Evolutionary conservation across 1,140 invertebrate species (phyloP), one percentile per base, ranked within the genome.

Genomic region (Contarinia nasturtii): DNA sequence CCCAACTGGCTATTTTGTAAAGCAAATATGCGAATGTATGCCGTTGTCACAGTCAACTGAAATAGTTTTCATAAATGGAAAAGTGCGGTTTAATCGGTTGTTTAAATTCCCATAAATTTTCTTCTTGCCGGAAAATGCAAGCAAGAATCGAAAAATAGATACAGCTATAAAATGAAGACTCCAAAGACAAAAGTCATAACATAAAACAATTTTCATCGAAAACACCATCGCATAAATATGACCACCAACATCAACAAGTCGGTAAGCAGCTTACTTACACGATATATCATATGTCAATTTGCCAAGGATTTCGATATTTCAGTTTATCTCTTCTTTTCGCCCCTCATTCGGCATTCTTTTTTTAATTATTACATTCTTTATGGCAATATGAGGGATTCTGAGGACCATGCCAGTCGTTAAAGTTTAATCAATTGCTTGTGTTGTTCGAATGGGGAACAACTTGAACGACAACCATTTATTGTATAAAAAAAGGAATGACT

Each of bases 41-140:
- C 27, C 4, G 27, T 27, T 27, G 27, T 27, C 27, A 27, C 27
- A 27, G 27, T n/a, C 7, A 12, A 21, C 7, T 3, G 41, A 44
- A 37, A 41, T 18, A 7, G 7, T 15, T 12, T 41, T 27, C 27
- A 27, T 27, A 27, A 27, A 27, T 27, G 27, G 27, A 5, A 27
- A 27, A 27, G 10, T 45, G 18, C 44, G 44, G 27, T 22, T 20
- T 45, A 45, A 45, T 34, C 15, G 15, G 34, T 15, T 17, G 44
- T 33, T 45, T 45, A 45, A 45, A 45, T 45, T 33, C 27, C 33
- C 44, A 45, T 45, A 45, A 45, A 45, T 45, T 27, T 33, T 45
- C 34, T 22, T 45, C 44, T n/a, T n/a, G n/a, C n/a, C n/a, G n/a
- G 17, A 14, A 15, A 33, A 33, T 17, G 21, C 18, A 17, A 33